Conservation (phyloP, 2,888 invertebrate species). For the Siphlonurus alternatus region DNA sequence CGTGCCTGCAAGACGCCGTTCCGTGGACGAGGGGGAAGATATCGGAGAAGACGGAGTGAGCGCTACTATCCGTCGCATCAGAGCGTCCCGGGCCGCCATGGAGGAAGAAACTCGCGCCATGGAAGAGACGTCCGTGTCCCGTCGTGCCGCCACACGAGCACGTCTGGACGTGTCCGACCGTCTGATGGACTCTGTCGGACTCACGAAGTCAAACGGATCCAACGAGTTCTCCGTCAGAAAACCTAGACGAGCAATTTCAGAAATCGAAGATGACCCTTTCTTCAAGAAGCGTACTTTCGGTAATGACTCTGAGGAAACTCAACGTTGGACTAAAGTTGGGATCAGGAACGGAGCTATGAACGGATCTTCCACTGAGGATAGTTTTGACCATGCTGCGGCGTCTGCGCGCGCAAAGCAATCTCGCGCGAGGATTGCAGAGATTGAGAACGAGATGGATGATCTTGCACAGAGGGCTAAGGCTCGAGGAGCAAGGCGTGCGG, state of each 20-base stretch:
- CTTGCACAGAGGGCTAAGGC: constrained; percentile 32
- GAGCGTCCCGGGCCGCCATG: constrained; percentile 26
- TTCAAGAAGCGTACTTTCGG: constrained; percentile 29
- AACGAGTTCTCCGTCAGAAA: constrained; percentile 11
- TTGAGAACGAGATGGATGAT: constrained; percentile 60
- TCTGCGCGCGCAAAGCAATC: constrained; percentile 44
- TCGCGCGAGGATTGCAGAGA: constrained; percentile 47
- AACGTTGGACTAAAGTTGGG: neutral
- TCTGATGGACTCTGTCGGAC: constrained; percentile 42
- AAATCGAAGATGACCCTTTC: constrained; percentile 30
- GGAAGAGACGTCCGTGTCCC: constrained; percentile 10
- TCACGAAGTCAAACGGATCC: constrained; percentile 9
- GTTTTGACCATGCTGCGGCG: constrained; percentile 34
- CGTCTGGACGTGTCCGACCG: constrained; percentile 41
- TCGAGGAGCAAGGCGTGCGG: constrained; percentile 18
- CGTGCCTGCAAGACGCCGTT: constrained; percentile 17
- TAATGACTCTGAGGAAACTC: constrained; percentile 20
- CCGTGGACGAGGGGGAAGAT: constrained; percentile 22
- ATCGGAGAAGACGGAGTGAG: constrained; percentile 31
- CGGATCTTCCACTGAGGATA: neutral
- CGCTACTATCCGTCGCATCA: constrained; percentile 30
- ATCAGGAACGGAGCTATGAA: neutral
- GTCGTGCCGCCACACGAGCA: constrained; percentile 10
- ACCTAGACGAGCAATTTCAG: neutral
- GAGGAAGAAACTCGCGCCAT: constrained; percentile 11